Base-by-base conservation (phyloP, 1,140 invertebrate species). In the Drosophila ogumai region DNA sequence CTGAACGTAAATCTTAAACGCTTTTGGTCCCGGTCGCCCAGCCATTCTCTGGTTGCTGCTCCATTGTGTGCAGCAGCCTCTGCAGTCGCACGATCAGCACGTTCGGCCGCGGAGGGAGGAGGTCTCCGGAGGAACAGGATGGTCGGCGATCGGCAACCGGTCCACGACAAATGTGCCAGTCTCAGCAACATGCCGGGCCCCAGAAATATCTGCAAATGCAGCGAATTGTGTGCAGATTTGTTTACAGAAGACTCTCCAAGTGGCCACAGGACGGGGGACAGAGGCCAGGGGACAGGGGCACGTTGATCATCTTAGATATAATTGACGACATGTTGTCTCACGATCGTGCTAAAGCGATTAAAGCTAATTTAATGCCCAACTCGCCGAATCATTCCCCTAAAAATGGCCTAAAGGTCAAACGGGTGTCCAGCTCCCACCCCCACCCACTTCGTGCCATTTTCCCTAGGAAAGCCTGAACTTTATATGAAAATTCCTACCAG, bases 291-390 rank as follows among this genome's bases (percentile, higher is more conserved):
- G 25, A 36, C n/a, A 17, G 31, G 57, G 43, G 46, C 44, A 59
- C 50, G 74, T 74, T 87, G 87, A 91, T 91, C 88, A 75, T 65
- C 88, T 87, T 81, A 91, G 87, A 91, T 91, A 91, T 91, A 91
- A 91, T 91, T 91, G 87, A 91, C 87, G 87, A 87, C 87, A 84
- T 91, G 87, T 91, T 91, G 84, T 88, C 84, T 88, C 80, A 87
- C 87, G 82, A 91, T 91, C 87, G 87, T 91, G 87, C 87, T 87
- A 91, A 91, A 91, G 77, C 82, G 87, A 91, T 91, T 91, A 91
- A 84, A 76, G 82, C 88, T 61, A 79, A 90, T 86, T 90, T 88
- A 86, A 82, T 90, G 87, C 65, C 57, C 78, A 54, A 44, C 22
- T 41, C 13, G 19, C 41, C 34, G 44, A 71, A 57, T 25, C 25